Conservation (phyloP, 2,888 invertebrate genomes). For the Drosophila prostipennis region DNA sequence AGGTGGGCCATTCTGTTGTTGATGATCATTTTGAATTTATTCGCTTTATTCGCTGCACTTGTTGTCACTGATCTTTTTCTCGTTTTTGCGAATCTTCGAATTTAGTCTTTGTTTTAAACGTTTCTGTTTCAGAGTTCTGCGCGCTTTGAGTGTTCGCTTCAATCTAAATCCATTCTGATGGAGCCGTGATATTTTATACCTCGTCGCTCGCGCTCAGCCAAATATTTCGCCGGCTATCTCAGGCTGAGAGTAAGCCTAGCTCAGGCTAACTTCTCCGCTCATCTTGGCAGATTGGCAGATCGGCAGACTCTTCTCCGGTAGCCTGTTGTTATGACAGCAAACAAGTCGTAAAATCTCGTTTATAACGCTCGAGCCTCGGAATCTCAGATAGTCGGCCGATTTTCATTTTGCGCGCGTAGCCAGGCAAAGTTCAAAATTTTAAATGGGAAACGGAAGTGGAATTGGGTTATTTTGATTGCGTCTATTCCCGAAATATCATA, state of each 20-base stretch:
- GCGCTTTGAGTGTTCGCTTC: conserved; percentile 78
- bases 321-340: conserved; percentile 70
- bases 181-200: conserved; percentile 81
- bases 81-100: not conserved
- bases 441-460: conserved; percentile 44
- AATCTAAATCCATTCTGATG: conserved; percentile 82
- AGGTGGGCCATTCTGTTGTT: conserved; percentile 24
- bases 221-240: conserved; percentile 63
- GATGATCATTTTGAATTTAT: conserved; percentile 9
- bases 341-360: conserved; percentile 72
- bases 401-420: conserved; percentile 12
- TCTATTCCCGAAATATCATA: conserved; percentile 28
- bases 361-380: conserved; percentile 35
- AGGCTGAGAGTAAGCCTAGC: too few relatives aligned
- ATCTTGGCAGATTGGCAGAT: conserved; percentile 12
- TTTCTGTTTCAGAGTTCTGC: conserved; percentile 61
- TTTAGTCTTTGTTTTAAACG: conserved; percentile 17
- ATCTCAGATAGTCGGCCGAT: conserved; percentile 18
- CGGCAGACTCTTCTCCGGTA: conserved; percentile 46
- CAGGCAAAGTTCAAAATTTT: conserved; percentile 31
- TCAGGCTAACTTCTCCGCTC: not conserved
- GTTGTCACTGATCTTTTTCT: conserved; percentile 26
- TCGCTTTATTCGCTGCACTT: conserved; percentile 13
- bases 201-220: conserved; percentile 39
- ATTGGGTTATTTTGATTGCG: conserved; percentile 38